These are phyloP conservation scores for Apotomis betuletana DNA, from an alignment of 2,888 invertebrate genomes.

Conservation along the genomic window DNA sequence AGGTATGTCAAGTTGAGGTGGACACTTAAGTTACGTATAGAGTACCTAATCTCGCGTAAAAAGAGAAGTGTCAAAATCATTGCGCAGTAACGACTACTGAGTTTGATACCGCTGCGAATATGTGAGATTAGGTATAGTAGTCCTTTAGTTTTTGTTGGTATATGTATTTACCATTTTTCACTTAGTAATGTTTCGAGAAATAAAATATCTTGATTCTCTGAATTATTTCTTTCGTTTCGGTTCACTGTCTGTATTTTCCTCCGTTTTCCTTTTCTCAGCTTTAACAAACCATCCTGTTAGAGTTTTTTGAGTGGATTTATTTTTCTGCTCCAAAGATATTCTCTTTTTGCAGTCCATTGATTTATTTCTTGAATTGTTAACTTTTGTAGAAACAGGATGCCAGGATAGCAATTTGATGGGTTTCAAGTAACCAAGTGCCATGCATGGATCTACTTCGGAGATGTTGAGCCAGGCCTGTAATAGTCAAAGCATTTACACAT, in stretches of 20 bases:
- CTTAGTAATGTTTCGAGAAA: constrained; percentile 4
- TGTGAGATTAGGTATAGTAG: neutral
- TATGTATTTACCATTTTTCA: constrained; percentile 1
- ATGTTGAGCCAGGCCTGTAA: constrained; percentile 87
- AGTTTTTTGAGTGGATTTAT: constrained; percentile 68
- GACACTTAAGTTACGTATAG: no score
- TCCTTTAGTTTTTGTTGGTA: neutral
- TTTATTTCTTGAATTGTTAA: constrained; percentile 89
- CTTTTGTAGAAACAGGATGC: constrained; percentile 88
- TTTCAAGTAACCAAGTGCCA: constrained; percentile 82
- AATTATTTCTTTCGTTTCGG: constrained; percentile 34
- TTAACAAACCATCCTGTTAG: constrained; percentile 73
- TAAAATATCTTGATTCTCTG: constrained; percentile 1
- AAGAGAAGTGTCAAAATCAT: no score
- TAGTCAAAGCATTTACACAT: constrained; percentile 15
- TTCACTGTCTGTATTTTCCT: constrained; percentile 46
- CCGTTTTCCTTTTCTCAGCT: constrained; percentile 63
- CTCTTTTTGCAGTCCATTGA: constrained; percentile 83
- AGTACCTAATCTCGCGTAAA: no score
- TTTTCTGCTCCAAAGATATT: constrained; percentile 58
- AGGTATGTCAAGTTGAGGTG: no score
- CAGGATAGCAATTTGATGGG: constrained; percentile 82
- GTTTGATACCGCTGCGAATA: no score
- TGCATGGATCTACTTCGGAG: constrained; percentile 76
- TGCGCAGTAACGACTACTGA: no score